Base-by-base conservation (phyloP, 2,888 invertebrate genomes). In the Protonemura montana region DNA sequence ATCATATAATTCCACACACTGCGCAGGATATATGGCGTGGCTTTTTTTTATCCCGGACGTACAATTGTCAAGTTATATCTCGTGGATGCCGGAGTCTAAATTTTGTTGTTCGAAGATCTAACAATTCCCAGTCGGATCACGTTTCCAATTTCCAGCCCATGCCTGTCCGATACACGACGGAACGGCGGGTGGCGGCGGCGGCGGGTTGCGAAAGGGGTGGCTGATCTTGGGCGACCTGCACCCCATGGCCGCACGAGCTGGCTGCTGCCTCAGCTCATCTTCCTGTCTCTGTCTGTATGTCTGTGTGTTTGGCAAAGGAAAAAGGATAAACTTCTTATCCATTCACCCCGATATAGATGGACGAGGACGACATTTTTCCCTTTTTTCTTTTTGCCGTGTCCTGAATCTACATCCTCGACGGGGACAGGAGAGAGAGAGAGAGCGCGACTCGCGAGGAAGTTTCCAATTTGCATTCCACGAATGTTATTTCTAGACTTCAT, bases 91-190 rank as follows among this genome's bases (percentile, higher is more conserved):
- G 28, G 28, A 78, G 78, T 78, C 78, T 26, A 78, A 26, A 78
- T 84, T 84, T 84, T 84, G 76, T 84, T 84, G 84, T 84, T 76
- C 84, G 59, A 59, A 76, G 84, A 84, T 59, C 26, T 84, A 25
- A 42, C 27, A 29, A 28, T 84, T 84, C 59, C 84, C 26, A 84
- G 59, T 59, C 84, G 29, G 27, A 28, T 26, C 84, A 84, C 84
- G 84, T 84, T 84, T 84, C 84, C 84, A 84, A 84, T 84, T 84
- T 84, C 84, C 82, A 59, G 59, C 26, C 84, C 27, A 42, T 26
- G 84, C 59, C 84, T 84, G 84, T 84, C 84, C 84, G 84, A 84
- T 84, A 84, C 84, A 84, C 84, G 84, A 59, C 76, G 42, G 35
- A 35, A 35, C 26, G 25, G 42, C 59, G 84, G 59, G 76, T 26